A percentile compares a stretch with the other conserved stretches of the same genome.
Conservation (phyloP, 2,113 vertebrate species). For the Misgurnus anguillicaudatus region DNA sequence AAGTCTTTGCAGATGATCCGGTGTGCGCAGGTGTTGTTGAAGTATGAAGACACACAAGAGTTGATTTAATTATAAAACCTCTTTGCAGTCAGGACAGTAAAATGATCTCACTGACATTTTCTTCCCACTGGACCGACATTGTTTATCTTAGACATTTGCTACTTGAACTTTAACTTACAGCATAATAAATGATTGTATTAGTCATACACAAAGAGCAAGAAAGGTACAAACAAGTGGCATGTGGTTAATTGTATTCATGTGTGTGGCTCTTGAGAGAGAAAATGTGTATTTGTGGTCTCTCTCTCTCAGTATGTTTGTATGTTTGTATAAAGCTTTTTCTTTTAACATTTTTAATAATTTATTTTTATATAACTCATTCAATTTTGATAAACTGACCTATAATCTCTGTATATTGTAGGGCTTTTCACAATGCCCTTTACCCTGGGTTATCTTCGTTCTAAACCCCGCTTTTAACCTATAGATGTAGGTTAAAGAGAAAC, state of each 20-base stretch:
- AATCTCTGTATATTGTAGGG: no score
- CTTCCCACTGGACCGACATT: background rate
- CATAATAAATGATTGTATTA: conserved; percentile 26
- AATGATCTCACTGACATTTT: conserved; percentile 27
- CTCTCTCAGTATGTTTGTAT: background rate
- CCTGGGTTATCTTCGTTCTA: no score
- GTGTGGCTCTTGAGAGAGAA: background rate
- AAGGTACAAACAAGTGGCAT: background rate
- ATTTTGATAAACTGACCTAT: no score
- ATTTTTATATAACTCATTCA: no score
- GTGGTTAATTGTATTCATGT: background rate
- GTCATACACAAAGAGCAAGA: conserved; percentile 5
- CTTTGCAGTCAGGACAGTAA: background rate
- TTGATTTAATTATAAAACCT: conserved; percentile 12
- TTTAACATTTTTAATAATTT: no score
- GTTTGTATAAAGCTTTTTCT: no score
- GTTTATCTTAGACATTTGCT: background rate
- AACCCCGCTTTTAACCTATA: no score
- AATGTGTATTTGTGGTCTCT: background rate
- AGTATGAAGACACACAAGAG: background rate
- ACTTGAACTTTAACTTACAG: conserved; percentile 13
- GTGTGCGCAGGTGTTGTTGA: background rate
- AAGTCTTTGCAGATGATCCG: background rate
- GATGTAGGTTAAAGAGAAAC: no score
- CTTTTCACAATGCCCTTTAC: no score